These are phyloP conservation scores for Cataglyphis altisquamis DNA, from an alignment of 2,888 invertebrate species.

Conservation along the genomic window DNA sequence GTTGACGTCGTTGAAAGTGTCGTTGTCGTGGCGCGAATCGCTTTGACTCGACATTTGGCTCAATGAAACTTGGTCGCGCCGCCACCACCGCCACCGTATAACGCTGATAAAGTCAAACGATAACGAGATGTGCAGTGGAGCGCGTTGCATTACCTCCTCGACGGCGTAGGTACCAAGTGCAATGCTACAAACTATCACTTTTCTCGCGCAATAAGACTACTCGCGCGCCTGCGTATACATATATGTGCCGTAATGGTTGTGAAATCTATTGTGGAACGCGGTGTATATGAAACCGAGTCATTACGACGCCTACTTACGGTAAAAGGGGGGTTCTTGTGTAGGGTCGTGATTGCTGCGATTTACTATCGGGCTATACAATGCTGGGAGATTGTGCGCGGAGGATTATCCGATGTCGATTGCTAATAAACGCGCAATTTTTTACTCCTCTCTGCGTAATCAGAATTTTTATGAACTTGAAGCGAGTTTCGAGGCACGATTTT, in stretches of 20 bases:
- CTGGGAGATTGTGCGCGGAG: background rate
- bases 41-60: slow-evolving; percentile 29
- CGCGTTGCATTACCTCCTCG: slow-evolving; percentile 36
- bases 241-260: slow-evolving; percentile 45
- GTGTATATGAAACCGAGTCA: slow-evolving; percentile 47
- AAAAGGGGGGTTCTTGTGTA: background rate
- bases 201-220: slow-evolving; percentile 49
- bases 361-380: slow-evolving; percentile 12
- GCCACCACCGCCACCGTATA: background rate
- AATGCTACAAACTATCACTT: slow-evolving; percentile 55
- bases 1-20: slow-evolving; percentile 16
- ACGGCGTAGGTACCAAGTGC: slow-evolving; percentile 32
- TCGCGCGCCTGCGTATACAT: slow-evolving; percentile 10
- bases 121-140: slow-evolving; percentile 39
- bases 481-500: background rate
- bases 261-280: slow-evolving; percentile 49
- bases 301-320: slow-evolving; percentile 37
- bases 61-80: slow-evolving; percentile 8
- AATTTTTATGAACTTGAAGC: background rate
- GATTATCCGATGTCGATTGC: slow-evolving; percentile 25
- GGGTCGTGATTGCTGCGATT: slow-evolving; percentile 28
- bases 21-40: slow-evolving; percentile 11
- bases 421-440: slow-evolving; percentile 5
- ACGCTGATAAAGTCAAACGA: slow-evolving; percentile 39
- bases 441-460: background rate